Evolutionary conservation across 2,797 vertebrate genomes (phyloP), one percentile per base, ranked within the genome.

Genomic region (Chrysocyon brachyurus): DNA sequence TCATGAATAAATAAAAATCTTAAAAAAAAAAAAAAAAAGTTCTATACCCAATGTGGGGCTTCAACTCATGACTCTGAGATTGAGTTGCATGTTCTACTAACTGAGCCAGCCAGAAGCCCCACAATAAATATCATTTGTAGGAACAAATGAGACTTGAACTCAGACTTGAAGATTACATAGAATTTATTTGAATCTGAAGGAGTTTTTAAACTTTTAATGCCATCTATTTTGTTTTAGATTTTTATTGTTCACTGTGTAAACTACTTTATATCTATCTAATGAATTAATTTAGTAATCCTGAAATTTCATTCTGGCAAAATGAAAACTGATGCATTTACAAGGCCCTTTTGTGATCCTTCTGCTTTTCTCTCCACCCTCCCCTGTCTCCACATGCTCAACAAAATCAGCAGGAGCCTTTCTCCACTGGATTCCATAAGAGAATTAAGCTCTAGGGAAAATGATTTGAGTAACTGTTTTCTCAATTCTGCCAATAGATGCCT

Each of bases 171-270:
- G 77, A 92, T 92, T 46, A 77, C 90, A n/a, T 77, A 95, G 28
- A 78, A 95, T 97, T 54, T 94, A 88, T 97, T 97, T 79, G 54
- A 86, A 84, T 92, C 57, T 81, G 82, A 95, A 54, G 31, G 57
- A 2, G 6, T 72, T 96, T 91, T 94, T 95, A 46, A 63, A 64
- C 54, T 92, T 93, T 91, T 88, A 86, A 81, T 90, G 88, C 21
- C 79, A 59, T 81, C 78, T 81, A 57, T 96, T 96, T 97, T 96
- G 79, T 90, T 84, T 97, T 92, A 57, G 16, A 54, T 90, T 85
- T 87, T 68, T 79, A 86, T 94, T 94, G 90, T 97, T 93, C 89
- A 82, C 96, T 97, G 63, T 96, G 24, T 89, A 64, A 68, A 77
- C 61, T 78, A 33, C 94, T 88, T 79, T 92, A 84, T 86, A 70